Conservation (phyloP, 2,888 invertebrate species). For the Brassicogethes aeneus region DNA sequence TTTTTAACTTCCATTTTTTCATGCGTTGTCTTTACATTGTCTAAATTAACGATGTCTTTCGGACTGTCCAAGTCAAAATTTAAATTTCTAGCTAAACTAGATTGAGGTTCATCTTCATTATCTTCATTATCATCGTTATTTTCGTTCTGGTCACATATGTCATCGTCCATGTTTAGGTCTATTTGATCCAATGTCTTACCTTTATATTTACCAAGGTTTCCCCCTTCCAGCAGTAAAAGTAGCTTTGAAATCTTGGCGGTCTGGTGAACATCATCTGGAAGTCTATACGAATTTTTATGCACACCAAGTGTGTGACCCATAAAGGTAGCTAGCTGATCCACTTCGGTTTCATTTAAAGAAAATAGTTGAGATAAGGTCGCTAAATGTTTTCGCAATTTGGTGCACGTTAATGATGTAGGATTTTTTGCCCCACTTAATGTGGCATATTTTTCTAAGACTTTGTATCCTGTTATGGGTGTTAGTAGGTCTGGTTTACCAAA, state of each 20-base stretch:
- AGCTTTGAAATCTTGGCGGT: conserved; percentile 19
- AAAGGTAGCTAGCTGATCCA: conserved; percentile 22
- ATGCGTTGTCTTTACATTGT: background rate
- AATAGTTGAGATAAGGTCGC: conserved; percentile 24
- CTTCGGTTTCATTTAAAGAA: conserved; percentile 18
- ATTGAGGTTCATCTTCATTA: no score
- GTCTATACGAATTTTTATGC: conserved; percentile 15
- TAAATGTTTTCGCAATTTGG: conserved; percentile 23
- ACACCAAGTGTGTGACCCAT: conserved; percentile 21
- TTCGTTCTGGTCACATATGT: conserved; percentile 3
- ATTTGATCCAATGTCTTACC: conserved; percentile 16
- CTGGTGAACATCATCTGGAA: conserved; percentile 21
- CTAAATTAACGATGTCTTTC: background rate
- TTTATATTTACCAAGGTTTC: conserved; percentile 12
- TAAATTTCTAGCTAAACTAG: no score
- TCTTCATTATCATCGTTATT: conserved; percentile 6
- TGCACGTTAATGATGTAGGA: conserved; percentile 19
- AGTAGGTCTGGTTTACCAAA: conserved; percentile 10
- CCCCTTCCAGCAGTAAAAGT: no score
- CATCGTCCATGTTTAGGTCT: conserved; percentile 8
- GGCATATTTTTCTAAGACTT: conserved; percentile 14
- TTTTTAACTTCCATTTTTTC: background rate
- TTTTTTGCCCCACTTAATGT: conserved; percentile 18
- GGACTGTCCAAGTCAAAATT: no score
- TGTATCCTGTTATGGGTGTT: conserved; percentile 13